Evolutionary conservation across 2,888 invertebrate genomes (phyloP).

Genomic region (Eristalinus aeneus): DNA sequence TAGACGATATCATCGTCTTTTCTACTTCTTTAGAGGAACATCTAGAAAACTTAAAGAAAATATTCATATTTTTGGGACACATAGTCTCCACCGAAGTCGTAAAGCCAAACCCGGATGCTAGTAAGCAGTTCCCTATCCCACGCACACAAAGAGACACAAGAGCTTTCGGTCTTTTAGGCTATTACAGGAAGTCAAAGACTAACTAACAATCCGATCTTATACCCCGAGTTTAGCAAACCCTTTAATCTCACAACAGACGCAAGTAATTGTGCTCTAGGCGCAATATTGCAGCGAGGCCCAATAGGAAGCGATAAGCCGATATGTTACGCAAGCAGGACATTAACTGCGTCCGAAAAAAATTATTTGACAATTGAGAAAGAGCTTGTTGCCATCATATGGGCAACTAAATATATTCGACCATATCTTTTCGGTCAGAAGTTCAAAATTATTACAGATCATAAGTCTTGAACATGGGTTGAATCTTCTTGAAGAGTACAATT

Average conservation of each 20-base stretch:
- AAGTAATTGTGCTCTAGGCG: constrained; percentile 72
- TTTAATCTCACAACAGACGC: constrained; percentile 75
- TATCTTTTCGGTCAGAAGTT: constrained; percentile 3
- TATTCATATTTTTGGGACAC: constrained; percentile 38
- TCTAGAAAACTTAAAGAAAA: constrained; percentile 12
- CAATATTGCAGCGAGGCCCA: constrained; percentile 73
- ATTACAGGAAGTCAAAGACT: constrained; percentile 18
- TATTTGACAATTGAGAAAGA: constrained; percentile 18
- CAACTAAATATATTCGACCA: neutral
- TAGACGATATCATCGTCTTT: constrained; percentile 12
- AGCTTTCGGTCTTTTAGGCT: constrained; percentile 49
- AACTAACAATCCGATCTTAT: constrained; percentile 74
- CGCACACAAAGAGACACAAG: constrained; percentile 62
- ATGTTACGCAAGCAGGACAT: constrained; percentile 67
- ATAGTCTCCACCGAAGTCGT: constrained; percentile 73
- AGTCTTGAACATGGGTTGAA: constrained; percentile 60
- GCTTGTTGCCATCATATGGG: constrained; percentile 21
- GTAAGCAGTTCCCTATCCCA: constrained; percentile 70
- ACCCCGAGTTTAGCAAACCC: constrained; percentile 75
- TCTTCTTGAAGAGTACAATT: constrained; percentile 48
- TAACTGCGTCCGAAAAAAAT: neutral
- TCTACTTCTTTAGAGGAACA: constrained; percentile 32
- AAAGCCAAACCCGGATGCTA: constrained; percentile 73
- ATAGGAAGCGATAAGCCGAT: constrained; percentile 72
- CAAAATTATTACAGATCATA: constrained; percentile 10